Evolutionary conservation across 1,140 invertebrate genomes (phyloP).

Genomic region (Melipona quadrifasciata): DNA sequence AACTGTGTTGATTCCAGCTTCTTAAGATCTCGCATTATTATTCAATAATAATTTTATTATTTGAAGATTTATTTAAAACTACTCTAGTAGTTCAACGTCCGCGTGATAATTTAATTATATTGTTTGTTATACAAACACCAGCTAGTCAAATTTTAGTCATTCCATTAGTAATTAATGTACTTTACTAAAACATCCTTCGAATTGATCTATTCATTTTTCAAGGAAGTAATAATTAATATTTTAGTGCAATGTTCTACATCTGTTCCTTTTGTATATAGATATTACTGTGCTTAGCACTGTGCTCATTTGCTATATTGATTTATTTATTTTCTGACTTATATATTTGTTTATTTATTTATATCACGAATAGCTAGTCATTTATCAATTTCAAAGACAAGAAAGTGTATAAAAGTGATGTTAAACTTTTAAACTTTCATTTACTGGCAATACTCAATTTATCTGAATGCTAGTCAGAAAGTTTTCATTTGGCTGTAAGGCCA

Average conservation of each 20-base stretch:
- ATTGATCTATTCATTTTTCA: conserved; percentile 44
- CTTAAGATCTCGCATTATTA: conserved; percentile 37
- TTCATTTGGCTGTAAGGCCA: conserved; percentile 46
- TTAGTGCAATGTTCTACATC: conserved; percentile 73
- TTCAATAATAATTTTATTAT: conserved; percentile 38
- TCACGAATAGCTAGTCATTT: conserved; percentile 45
- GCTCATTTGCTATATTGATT: conserved; percentile 42
- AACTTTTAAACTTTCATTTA: conserved; percentile 47
- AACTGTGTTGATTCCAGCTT: conserved; percentile 35
- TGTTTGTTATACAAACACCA: conserved; percentile 66
- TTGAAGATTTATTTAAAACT: conserved; percentile 43
- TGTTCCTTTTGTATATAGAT: conserved; percentile 65
- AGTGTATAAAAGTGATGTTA: conserved; percentile 41
- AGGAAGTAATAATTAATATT: conserved; percentile 52
- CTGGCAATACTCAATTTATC: conserved; percentile 61
- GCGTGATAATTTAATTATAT: conserved; percentile 50
- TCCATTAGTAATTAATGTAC: conserved; percentile 37
- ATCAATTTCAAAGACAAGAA: conserved; percentile 28
- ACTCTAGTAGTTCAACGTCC: conserved; percentile 39
- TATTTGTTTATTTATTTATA: conserved; percentile 51
- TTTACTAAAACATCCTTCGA: conserved; percentile 21
- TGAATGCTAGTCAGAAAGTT: conserved; percentile 60
- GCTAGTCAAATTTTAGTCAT: conserved; percentile 59
- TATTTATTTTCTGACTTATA: conserved; percentile 26
- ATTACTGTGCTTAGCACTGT: conserved; percentile 41